Conservation (phyloP, 2,113 vertebrate species). For the Stegastes partitus region DNA sequence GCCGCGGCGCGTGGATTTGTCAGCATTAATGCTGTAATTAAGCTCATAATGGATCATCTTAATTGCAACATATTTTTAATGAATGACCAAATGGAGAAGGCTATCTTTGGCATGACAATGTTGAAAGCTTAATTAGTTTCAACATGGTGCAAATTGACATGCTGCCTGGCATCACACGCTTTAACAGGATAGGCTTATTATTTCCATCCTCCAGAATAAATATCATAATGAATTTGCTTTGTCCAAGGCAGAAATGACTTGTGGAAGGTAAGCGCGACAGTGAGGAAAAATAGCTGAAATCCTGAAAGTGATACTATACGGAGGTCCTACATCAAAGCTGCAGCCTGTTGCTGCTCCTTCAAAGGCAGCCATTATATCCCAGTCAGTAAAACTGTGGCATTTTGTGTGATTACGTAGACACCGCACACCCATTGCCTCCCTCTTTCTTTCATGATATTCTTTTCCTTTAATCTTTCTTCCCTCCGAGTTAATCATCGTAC, state of each 20-base stretch:
- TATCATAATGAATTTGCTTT: constrained; percentile 30
- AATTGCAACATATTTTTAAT: constrained; percentile 78
- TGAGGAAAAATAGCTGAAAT: constrained; percentile 28
- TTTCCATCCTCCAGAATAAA: constrained; percentile 43
- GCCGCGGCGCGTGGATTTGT: constrained; percentile 46
- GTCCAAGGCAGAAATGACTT: constrained; percentile 19
- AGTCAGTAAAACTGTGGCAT: constrained; percentile 68
- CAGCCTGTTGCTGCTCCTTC: constrained; percentile 52
- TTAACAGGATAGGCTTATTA: constrained; percentile 55
- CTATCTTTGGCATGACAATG: constrained; percentile 65
- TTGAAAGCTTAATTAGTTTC: constrained; percentile 71
- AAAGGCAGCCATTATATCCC: constrained; percentile 65
- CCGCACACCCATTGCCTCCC: constrained; percentile 26
- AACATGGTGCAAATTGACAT: constrained; percentile 57
- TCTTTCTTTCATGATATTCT: constrained; percentile 63
- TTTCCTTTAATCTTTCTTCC: constrained; percentile 63
- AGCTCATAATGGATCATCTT: constrained; percentile 72
- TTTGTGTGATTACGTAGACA: constrained; percentile 61
- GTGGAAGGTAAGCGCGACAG: constrained; percentile 38
- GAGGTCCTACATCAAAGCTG: constrained; percentile 65
- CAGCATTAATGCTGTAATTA: constrained; percentile 66
- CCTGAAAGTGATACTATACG: constrained; percentile 27
- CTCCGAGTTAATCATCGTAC: constrained; percentile 68
- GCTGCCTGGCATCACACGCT: constrained; percentile 43
- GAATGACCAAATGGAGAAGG: constrained; percentile 66